Percentiles rank a stretch among this genome's conserved stretches.
phyloP scores from a whole-genome alignment of 1,140 invertebrate species.

The Zophobas morio region DNA sequence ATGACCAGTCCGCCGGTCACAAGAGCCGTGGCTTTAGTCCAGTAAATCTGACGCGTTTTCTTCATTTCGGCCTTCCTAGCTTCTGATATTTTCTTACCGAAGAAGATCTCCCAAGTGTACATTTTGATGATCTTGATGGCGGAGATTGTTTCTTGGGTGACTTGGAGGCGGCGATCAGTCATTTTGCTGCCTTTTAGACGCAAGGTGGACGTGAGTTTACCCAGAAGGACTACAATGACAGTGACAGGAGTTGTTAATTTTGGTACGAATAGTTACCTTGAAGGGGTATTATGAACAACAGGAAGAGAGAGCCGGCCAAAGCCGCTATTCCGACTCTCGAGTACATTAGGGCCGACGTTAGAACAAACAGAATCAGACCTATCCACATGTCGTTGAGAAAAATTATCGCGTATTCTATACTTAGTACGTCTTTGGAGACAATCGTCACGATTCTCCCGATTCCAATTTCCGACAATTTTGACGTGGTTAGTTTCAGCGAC shows the following conservation, averaged over 20 bases:
- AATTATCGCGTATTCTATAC: conserved; percentile 77
- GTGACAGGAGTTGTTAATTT: background rate
- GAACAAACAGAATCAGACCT: conserved; percentile 83
- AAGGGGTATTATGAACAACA: conserved; percentile 15
- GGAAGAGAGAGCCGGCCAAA: conserved; percentile 68
- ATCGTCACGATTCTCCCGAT: conserved; percentile 91
- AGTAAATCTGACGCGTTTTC: conserved; percentile 50
- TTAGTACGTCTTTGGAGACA: conserved; percentile 88
- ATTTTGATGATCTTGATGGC: conserved; percentile 91
- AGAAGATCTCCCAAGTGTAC: conserved; percentile 90
- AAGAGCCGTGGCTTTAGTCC: conserved; percentile 50
- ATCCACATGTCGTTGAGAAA: conserved; percentile 84
- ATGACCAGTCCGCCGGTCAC: conserved; percentile 73
- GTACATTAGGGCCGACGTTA: conserved; percentile 84
- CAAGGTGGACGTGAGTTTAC: conserved; percentile 45
- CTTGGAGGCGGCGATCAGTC: conserved; percentile 85
- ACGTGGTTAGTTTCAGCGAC: conserved; percentile 78
- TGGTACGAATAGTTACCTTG: conserved; percentile 32
- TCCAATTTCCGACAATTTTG: conserved; percentile 83
- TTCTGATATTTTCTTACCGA: conserved; percentile 67
- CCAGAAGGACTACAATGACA: conserved; percentile 50
- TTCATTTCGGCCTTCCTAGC: conserved; percentile 44
- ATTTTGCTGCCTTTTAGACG: conserved; percentile 52
- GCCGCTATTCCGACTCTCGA: conserved; percentile 79
- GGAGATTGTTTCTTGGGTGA: conserved; percentile 89